Evolutionary conservation across 2,888 invertebrate species (phyloP).

Genomic region (Sinohyriopsis cumingii): DNA sequence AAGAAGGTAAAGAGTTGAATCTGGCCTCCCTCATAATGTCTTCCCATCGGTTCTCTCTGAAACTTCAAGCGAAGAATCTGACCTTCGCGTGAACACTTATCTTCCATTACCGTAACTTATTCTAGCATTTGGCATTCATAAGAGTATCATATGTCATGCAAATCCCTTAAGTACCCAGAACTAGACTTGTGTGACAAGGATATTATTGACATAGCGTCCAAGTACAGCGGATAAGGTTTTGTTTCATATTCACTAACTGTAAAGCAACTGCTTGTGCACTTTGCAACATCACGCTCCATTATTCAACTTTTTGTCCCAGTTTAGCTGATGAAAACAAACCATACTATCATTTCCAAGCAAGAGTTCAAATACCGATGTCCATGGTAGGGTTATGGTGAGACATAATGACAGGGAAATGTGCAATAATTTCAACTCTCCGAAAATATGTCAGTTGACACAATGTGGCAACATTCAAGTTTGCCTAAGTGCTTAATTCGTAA

Average conservation of each 20-base stretch:
- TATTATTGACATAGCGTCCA: slow-evolving; percentile 18
- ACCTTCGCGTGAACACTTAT: background rate
- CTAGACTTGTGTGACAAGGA: slow-evolving; percentile 20
- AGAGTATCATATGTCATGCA: slow-evolving; percentile 17
- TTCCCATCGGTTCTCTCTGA: background rate
- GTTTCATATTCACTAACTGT: slow-evolving; percentile 5
- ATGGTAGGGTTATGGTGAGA: too few species aligned
- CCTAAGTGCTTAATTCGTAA: background rate
- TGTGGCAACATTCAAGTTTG: background rate
- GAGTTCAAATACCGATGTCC: too few species aligned
- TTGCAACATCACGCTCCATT: slow-evolving; percentile 12
- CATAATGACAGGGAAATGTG: background rate
- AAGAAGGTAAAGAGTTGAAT: slow-evolving; percentile 18
- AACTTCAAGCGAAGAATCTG: background rate
- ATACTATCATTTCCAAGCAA: too few species aligned
- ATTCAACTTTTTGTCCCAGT: slow-evolving; percentile 11
- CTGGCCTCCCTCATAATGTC: slow-evolving; percentile 13
- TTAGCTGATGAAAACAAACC: background rate
- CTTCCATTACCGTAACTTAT: slow-evolving; percentile 9
- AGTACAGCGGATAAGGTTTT: slow-evolving; percentile 13
- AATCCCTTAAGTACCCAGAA: slow-evolving; percentile 9
- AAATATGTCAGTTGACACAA: background rate
- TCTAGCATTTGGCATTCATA: slow-evolving; percentile 21
- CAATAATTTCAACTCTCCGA: slow-evolving; percentile 1
- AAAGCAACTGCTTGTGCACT: slow-evolving; percentile 3